Evolutionary conservation across 2,888 invertebrate species (phyloP).

Genomic region (Teleogryllus oceanicus): DNA sequence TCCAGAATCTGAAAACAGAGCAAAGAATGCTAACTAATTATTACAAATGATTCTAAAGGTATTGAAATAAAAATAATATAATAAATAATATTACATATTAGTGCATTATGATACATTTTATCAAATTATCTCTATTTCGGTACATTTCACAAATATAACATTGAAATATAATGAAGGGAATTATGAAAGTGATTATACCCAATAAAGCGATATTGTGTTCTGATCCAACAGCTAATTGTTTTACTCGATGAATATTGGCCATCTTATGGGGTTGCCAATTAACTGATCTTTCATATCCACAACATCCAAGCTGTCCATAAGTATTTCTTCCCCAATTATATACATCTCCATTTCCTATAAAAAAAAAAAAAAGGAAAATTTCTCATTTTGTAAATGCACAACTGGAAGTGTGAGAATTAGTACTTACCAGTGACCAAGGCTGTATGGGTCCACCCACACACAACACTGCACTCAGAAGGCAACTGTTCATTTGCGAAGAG

Average conservation of each 20-base stretch:
- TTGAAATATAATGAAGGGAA: neutral
- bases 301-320: constrained; percentile 70
- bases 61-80: neutral
- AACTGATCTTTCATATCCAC: constrained; percentile 45
- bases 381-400: constrained; percentile 57
- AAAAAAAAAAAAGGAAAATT: constrained; percentile 43
- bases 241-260: constrained; percentile 45
- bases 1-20: constrained; percentile 54
- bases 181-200: constrained; percentile 40
- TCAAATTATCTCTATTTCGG: neutral
- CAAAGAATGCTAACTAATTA: neutral
- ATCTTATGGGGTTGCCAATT: constrained; percentile 47
- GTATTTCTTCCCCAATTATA: constrained; percentile 76
- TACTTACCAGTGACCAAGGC: constrained; percentile 50
- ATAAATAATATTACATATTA: neutral
- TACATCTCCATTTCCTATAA: constrained; percentile 59
- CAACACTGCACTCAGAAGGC: constrained; percentile 49
- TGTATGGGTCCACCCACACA: constrained; percentile 74
- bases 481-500: constrained; percentile 36
- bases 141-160: neutral
- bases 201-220: constrained; percentile 71
- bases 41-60: neutral
- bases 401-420: constrained; percentile 41
- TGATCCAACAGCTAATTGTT: constrained; percentile 66
- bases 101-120: neutral